These are phyloP conservation scores for Aporrectodea caliginosa DNA, from an alignment of 1,140 invertebrate genomes.

Conservation along the genomic window DNA sequence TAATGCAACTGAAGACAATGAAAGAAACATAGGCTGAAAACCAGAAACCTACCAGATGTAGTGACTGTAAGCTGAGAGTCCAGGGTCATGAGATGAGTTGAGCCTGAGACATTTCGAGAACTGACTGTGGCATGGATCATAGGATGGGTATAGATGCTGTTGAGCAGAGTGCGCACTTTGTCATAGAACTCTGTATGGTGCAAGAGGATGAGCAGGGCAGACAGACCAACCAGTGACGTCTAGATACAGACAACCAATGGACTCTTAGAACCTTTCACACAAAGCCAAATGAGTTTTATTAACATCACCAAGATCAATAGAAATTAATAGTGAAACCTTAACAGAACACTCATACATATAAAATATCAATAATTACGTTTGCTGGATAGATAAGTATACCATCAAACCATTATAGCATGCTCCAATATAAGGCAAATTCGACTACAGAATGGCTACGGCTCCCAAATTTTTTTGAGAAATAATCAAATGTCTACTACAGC, in stretches of 20 bases:
- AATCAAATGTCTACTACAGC: too few relatives aligned
- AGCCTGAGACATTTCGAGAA: slow-evolving; percentile 36
- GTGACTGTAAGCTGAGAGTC: slow-evolving; percentile 41
- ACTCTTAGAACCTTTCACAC: neutral
- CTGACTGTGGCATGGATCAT: slow-evolving; percentile 38
- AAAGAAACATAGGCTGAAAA: slow-evolving; percentile 7
- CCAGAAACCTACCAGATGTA: slow-evolving; percentile 39
- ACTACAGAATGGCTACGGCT: too few relatives aligned
- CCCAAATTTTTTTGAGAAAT: too few relatives aligned
- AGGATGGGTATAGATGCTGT: slow-evolving; percentile 45
- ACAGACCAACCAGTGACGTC: slow-evolving; percentile 45
- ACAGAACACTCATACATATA: too few relatives aligned
- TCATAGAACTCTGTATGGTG: slow-evolving; percentile 50
- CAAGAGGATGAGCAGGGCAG: slow-evolving; percentile 45
- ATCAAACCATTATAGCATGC: too few relatives aligned
- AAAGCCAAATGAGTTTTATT: neutral
- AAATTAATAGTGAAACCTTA: too few relatives aligned
- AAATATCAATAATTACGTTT: too few relatives aligned
- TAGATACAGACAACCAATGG: slow-evolving; percentile 31
- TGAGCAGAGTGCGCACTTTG: slow-evolving; percentile 38
- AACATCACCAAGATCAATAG: too few relatives aligned
- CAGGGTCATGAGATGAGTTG: slow-evolving; percentile 35
- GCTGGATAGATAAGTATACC: too few relatives aligned
- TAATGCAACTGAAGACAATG: slow-evolving; percentile 33
- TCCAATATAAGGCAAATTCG: too few relatives aligned